Conservation (phyloP, 2,888 invertebrate species). For the Hemaris fuciformis region DNA sequence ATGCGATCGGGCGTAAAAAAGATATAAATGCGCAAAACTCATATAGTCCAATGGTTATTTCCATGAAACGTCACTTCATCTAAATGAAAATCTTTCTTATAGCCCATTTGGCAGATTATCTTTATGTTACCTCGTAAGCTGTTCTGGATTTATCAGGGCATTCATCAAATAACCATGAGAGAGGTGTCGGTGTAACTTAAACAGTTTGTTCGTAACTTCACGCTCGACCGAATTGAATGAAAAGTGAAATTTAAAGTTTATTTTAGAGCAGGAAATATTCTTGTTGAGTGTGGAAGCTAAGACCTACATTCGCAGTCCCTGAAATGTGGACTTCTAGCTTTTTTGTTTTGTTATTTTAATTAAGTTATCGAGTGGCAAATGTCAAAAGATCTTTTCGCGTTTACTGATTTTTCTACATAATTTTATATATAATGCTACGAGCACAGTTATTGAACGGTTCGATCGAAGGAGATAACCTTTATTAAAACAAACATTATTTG, state of each 20-base stretch:
- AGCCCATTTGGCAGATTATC: conserved; percentile 4
- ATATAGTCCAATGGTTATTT: not conserved
- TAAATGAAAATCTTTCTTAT: conserved; percentile 12
- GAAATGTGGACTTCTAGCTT: not conserved
- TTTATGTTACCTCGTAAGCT: conserved; percentile 6
- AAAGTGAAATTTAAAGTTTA: conserved; percentile 1
- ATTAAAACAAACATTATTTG: too few species aligned
- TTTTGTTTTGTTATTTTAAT: not conserved
- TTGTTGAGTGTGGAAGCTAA: not conserved
- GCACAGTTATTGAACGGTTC: too few species aligned
- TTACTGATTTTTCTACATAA: too few species aligned
- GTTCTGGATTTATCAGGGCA: not conserved
- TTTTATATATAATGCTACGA: too few species aligned
- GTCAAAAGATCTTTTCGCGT: too few species aligned
- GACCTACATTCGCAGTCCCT: not conserved
- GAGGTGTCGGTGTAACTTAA: not conserved
- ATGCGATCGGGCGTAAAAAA: not conserved
- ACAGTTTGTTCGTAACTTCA: not conserved
- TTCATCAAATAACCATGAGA: conserved; percentile 3
- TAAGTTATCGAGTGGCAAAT: too few species aligned
- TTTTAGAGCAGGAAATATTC: not conserved
- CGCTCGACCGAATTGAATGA: not conserved
- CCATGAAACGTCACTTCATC: conserved; percentile 6
- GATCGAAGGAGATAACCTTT: too few species aligned
- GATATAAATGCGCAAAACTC: not conserved